Base-by-base conservation (phyloP, 2,113 vertebrate genomes). In the Malurus alboscapulatus region DNA sequence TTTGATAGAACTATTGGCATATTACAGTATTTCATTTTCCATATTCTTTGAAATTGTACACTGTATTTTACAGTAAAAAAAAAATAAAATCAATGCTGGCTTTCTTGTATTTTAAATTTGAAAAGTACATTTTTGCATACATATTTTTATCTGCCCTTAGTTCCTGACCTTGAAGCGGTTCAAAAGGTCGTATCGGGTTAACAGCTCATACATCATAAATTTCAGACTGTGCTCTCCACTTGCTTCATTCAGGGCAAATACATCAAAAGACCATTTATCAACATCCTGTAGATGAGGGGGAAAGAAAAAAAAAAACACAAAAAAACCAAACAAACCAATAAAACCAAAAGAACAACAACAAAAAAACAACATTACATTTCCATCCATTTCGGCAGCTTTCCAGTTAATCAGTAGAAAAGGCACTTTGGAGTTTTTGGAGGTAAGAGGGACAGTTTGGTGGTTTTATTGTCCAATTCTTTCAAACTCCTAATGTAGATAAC, bases 171-270 rank as follows among this genome's bases (percentile, higher is more conserved):
- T 99, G 98, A 99, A 99, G 97, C 99, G 99, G 98, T 96, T 99
- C 98, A 99, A 98, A 97, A 99, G 98, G 96, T 99, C 99, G 17
- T 99, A 99, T 98, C 99, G 98, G 90, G 99, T 99, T 97, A 99
- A 98, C 53, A 99, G 98, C 96, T 99, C 99, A 81, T 99, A 99
- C 94, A 99, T 99, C 97, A 99, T 98, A 96, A 99, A 99, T 97
- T 99, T 99, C 96, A 99, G 98, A 73, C 99, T 99, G 79, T 99
- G 99, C 53, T 99, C 99, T 93, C 98, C 98, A 29, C 99, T 99
- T 63, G 98, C 99, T 96, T 99, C 98, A 74, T 99, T 99, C 84
- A 99, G 98, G 80, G 98, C 96, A 96, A 99, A 99, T 38, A 99
- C 99, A 24, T 99, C 98, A 92, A 99, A 99, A 32, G 99, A 98